Conservation (phyloP, 2,888 invertebrate genomes). For the Hanleya hanleyi region DNA sequence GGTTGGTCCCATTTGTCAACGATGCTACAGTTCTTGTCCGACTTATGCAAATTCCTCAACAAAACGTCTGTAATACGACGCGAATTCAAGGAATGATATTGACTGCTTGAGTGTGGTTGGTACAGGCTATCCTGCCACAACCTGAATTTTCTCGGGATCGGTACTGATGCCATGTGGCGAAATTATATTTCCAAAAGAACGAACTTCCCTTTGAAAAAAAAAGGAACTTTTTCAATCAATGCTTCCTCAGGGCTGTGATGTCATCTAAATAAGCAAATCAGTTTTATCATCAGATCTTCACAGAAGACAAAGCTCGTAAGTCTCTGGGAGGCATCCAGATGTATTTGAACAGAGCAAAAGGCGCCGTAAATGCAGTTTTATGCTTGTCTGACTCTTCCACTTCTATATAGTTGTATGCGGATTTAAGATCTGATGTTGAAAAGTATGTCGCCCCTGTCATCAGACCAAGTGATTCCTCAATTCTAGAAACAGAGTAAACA, state of each 20-base stretch:
- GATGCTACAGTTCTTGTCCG: background rate
- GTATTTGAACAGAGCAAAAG: conserved; percentile 19
- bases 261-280: conserved; percentile 26
- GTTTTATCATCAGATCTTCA: conserved; percentile 15
- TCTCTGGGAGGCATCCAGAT: conserved; percentile 19
- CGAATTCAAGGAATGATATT: conserved; percentile 28
- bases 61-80: conserved; percentile 33
- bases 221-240: conserved; percentile 32
- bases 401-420: conserved; percentile 14
- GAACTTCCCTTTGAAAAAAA: conserved; percentile 28
- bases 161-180: conserved; percentile 21
- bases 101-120: conserved; percentile 22
- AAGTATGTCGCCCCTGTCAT: conserved; percentile 22
- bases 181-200: conserved; percentile 33
- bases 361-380: conserved; percentile 37
- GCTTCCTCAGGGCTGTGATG: conserved; percentile 19
- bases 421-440: conserved; percentile 30
- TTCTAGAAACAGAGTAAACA: no score
- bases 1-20: conserved; percentile 17
- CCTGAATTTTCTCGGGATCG: conserved; percentile 16
- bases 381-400: conserved; percentile 27
- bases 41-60: conserved; percentile 22
- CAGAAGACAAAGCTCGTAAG: conserved; percentile 30
- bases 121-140: conserved; percentile 24
- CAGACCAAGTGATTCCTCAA: conserved; percentile 35